Percentiles rank a stretch among this genome's conserved stretches.
Conservation (phyloP, 2,797 vertebrate genomes). For the Gallinago solitaria region DNA sequence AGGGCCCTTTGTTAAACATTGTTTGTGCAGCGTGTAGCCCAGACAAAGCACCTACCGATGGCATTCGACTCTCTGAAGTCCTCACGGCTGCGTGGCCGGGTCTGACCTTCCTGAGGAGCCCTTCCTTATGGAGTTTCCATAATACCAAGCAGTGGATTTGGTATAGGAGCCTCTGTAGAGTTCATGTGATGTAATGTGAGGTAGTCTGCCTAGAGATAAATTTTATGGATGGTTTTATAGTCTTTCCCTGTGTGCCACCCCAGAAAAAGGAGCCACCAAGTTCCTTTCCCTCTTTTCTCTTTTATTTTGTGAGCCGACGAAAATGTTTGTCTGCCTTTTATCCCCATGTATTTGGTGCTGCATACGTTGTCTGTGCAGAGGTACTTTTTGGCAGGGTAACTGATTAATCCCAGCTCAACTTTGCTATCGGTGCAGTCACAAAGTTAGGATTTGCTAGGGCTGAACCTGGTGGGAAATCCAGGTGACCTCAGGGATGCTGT, state of each 20-base stretch:
- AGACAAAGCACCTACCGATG: slow-evolving; percentile 75
- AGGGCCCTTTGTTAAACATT: slow-evolving; percentile 66
- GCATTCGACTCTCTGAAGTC: slow-evolving; percentile 42
- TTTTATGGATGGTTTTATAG: background rate
- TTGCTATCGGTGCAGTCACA: background rate
- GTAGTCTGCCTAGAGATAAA: background rate
- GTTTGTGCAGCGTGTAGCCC: slow-evolving; percentile 51
- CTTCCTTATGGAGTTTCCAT: background rate
- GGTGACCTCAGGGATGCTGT: background rate
- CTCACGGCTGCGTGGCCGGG: background rate
- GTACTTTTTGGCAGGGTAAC: background rate
- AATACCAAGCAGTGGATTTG: background rate
- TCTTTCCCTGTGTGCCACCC: background rate
- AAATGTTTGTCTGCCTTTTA: background rate
- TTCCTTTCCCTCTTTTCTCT: background rate
- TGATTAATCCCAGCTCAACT: background rate
- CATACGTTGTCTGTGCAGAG: accelerated
- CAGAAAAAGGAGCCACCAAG: background rate
- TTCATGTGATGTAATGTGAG: accelerated
- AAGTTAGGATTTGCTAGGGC: background rate
- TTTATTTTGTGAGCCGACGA: background rate
- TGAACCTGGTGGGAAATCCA: background rate
- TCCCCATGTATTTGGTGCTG: background rate
- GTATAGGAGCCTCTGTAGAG: background rate
- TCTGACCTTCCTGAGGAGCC: slow-evolving; percentile 34